Evolutionary conservation across 2,888 invertebrate genomes (phyloP), one percentile per base, ranked within the genome.

Genomic region (Seira musarum): DNA sequence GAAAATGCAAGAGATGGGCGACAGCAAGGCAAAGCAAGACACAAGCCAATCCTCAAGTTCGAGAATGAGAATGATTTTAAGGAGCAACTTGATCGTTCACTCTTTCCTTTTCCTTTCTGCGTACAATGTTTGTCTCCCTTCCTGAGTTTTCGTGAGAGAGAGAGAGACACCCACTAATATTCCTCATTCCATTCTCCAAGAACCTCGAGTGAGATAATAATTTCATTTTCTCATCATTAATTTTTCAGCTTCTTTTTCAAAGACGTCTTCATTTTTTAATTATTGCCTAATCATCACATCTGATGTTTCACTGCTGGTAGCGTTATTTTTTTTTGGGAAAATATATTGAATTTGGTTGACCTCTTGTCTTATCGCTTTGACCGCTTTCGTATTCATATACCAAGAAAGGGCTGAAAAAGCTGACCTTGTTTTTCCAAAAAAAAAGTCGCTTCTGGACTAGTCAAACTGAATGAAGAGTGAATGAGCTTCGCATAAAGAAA

Each of bases 401-500:
- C 15, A 24, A 35, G 30, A 66, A 40, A 40, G 24, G 21, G n/a
- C 17, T 35, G 17, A 6, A 22, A 22, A 22, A 15, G 24, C 35
- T 66, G 66, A 66, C 66, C 66, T 66, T 66, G 66, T 30, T 66
- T 30, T 30, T 66, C 22, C 24, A 5, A 19, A 3, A 63, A 24
- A 63, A 24, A 3, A 21, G n/a, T 61, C 57, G 21, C 60, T 60
- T 3, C 19, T n/a, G n/a, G n/a, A 13, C 6, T 63, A 25, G 13
- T 1, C 24, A 63, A 22, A 2, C 13, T 63, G 19, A 63, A 63
- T 22, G n/a, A n/a, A n/a, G n/a, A n/a, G n/a, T n/a, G n/a, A n/a
- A n/a, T n/a, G n/a, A n/a, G n/a, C n/a, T n/a, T n/a, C n/a, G n/a
- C n/a, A n/a, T n/a, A n/a, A n/a, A 24, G 67, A 13, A 22, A 22